Conservation (phyloP, 2,888 invertebrate species). For the Eupithecia inturbata region DNA sequence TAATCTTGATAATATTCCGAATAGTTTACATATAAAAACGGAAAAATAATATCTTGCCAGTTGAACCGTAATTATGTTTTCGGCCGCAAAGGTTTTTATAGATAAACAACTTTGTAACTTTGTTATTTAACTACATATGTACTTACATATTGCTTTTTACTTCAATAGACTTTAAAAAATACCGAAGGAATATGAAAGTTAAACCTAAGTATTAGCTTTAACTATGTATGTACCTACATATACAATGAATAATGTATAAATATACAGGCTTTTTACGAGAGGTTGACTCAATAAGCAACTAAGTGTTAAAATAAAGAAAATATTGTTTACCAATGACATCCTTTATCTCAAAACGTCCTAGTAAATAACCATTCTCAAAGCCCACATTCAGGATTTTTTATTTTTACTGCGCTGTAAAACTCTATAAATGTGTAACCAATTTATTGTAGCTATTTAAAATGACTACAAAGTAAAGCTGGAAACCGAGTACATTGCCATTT, state of each 20-base stretch:
- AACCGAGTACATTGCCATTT: conserved; percentile 37
- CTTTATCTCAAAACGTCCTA: conserved; percentile 43
- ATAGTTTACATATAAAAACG: neutral
- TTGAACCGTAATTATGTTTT: neutral
- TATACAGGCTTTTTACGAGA: conserved; percentile 12
- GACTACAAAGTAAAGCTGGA: conserved; percentile 46
- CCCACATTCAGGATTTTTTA: conserved; percentile 45
- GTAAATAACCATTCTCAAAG: conserved; percentile 48
- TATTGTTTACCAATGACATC: conserved; percentile 44
- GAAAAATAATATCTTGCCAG: neutral
- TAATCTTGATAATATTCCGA: conserved; percentile 16
- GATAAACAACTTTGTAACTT: neutral
- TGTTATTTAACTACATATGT: neutral
- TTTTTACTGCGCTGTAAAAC: conserved; percentile 64
- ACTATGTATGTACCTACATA: too few relatives aligned
- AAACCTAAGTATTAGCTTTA: too few relatives aligned
- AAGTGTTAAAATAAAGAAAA: conserved; percentile 47
- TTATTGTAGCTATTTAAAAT: conserved; percentile 62
- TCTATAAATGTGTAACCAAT: conserved; percentile 62
- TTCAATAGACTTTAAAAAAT: neutral
- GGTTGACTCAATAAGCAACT: conserved; percentile 36
- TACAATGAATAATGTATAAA: neutral
- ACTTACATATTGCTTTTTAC: neutral
- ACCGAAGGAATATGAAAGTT: too few relatives aligned
- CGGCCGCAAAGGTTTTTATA: neutral